Percentiles rank a stretch among this genome's conserved stretches.
Evolutionary conservation across 1,140 invertebrate genomes (phyloP).

Genomic region (Drosophila ercepeae): DNA sequence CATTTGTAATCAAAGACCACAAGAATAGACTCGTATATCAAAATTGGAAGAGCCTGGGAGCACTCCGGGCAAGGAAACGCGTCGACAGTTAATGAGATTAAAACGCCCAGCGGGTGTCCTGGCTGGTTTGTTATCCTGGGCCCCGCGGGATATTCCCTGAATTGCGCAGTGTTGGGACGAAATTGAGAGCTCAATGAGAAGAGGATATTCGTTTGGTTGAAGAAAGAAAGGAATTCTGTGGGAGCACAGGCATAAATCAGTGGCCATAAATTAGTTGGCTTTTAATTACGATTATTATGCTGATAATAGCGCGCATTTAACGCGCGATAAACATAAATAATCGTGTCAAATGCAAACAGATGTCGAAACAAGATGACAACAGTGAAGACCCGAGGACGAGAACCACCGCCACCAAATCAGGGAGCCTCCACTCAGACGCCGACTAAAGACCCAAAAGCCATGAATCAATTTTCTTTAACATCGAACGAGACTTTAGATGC

Average conservation of each 20-base stretch:
- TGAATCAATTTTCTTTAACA: neutral
- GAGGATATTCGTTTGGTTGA: neutral
- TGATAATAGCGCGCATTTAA: slow-evolving; percentile 83
- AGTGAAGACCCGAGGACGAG: neutral
- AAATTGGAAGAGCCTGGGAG: neutral
- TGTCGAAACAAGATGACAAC: slow-evolving; percentile 54
- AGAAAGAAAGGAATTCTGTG: slow-evolving; percentile 8
- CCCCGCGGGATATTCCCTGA: slow-evolving; percentile 49
- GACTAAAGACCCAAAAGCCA: slow-evolving; percentile 1
- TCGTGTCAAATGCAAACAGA: slow-evolving; percentile 82
- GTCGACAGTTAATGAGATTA: slow-evolving; percentile 78
- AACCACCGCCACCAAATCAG: slow-evolving; percentile 56
- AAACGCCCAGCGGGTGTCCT: slow-evolving; percentile 70
- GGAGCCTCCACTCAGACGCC: slow-evolving; percentile 50
- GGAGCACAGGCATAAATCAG: slow-evolving; percentile 69
- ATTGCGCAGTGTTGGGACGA: slow-evolving; percentile 38
- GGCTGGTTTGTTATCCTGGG: slow-evolving; percentile 31
- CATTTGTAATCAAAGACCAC: slow-evolving; percentile 37
- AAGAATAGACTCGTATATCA: slow-evolving; percentile 5
- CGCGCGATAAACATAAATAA: slow-evolving; percentile 84
- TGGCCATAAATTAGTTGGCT: slow-evolving; percentile 82
- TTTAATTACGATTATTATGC: slow-evolving; percentile 83
- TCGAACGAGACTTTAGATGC: neutral
- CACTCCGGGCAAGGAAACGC: slow-evolving; percentile 34
- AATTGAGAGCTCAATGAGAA: slow-evolving; percentile 27